Conservation (phyloP, 1,140 invertebrate genomes). For the Sinella curviseta region DNA sequence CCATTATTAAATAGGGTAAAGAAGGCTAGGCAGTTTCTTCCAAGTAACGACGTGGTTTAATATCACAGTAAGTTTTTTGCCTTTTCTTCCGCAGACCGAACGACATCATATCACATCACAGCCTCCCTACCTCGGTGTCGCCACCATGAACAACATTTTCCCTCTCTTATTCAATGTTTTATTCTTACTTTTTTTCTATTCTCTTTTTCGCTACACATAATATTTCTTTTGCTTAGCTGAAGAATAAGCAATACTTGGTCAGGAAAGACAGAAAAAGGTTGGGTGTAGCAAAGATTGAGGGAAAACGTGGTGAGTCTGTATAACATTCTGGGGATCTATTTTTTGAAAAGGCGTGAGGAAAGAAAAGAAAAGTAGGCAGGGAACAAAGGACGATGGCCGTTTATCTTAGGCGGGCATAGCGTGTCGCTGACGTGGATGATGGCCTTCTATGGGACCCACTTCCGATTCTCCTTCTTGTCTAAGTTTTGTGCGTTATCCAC, state of each 20-base stretch:
- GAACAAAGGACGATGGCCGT: conserved; percentile 38
- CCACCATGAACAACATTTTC: not conserved
- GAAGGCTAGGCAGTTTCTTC: not conserved
- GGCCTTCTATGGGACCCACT: conserved; percentile 34
- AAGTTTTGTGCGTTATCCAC: not conserved
- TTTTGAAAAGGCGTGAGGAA: conserved; percentile 27
- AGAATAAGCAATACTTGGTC: not conserved
- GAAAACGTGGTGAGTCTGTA: not conserved
- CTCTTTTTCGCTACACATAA: not conserved
- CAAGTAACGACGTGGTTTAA: not conserved
- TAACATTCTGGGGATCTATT: not conserved
- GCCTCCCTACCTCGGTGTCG: not conserved
- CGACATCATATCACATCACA: conserved; percentile 20
- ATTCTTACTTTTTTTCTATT: not conserved
- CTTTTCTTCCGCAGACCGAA: not conserved
- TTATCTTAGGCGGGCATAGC: conserved; percentile 42
- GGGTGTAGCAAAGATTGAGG: not conserved
- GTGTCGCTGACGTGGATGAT: conserved; percentile 43
- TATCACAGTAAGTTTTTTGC: not conserved
- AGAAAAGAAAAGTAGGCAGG: conserved; percentile 16
- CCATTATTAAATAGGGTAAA: conserved; percentile 3
- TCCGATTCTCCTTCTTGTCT: conserved; percentile 31
- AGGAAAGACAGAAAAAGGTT: not conserved
- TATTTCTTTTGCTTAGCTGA: not conserved
- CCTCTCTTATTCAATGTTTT: not conserved